These are phyloP conservation scores for Oryzias javanicus DNA, from an alignment of 2,113 vertebrate genomes.

Conservation along the genomic window DNA sequence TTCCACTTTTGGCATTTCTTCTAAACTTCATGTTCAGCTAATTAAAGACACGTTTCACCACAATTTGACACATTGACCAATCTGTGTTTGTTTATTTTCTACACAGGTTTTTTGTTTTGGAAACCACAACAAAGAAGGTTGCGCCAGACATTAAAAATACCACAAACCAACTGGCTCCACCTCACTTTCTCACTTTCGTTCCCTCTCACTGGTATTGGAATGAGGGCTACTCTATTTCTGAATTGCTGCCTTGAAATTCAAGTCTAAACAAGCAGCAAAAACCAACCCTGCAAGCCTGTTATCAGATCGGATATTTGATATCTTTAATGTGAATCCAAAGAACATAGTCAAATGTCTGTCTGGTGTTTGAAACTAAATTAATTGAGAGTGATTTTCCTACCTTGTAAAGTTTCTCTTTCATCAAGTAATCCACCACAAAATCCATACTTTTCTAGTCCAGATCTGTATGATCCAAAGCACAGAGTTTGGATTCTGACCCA, in stretches of 20 bases:
- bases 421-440: conserved; percentile 51
- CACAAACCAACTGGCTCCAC: conserved; percentile 6
- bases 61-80: too few species aligned
- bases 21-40: too few species aligned
- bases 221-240: conserved; percentile 1
- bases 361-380: neutral
- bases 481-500: conserved; percentile 23
- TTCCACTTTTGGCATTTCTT: too few species aligned
- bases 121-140: neutral
- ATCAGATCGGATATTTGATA: conserved; percentile 23
- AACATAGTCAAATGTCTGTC: conserved; percentile 10
- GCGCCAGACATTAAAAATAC: neutral
- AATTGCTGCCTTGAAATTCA: conserved; percentile 13
- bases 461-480: conserved; percentile 26
- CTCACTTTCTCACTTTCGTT: conserved; percentile 1
- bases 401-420: conserved; percentile 34
- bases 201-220: neutral
- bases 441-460: conserved; percentile 27
- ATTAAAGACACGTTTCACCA: too few species aligned
- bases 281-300: conserved; percentile 10
- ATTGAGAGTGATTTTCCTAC: conserved; percentile 30
- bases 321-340: conserved; percentile 39
- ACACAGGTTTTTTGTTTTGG: too few species aligned
- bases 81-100: too few species aligned
- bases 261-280: conserved; percentile 26